phyloP scores from a whole-genome alignment of 2,888 invertebrate species.

The Slavum lentiscoides region DNA sequence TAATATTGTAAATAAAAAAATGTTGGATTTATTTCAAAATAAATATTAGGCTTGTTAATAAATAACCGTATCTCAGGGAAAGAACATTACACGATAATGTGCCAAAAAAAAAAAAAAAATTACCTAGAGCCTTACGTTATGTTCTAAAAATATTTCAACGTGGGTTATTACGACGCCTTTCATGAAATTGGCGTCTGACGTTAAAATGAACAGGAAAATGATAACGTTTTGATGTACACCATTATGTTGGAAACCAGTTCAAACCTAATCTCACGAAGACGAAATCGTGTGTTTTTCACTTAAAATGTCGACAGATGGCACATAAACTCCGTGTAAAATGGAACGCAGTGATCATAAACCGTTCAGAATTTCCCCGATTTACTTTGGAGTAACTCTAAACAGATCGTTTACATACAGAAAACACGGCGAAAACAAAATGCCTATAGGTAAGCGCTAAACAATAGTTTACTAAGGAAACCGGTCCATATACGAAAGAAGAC shows the following conservation, averaged over 20 bases:
- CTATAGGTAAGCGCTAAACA: slow-evolving; percentile 9
- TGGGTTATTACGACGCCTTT: too few relatives aligned
- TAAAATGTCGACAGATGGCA: slow-evolving; percentile 4
- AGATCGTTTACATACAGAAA: slow-evolving; percentile 3
- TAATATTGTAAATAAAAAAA: too few relatives aligned
- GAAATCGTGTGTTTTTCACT: neutral
- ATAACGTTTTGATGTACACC: neutral
- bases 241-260: slow-evolving; percentile 13
- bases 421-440: neutral
- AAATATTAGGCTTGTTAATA: too few relatives aligned
- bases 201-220: too few relatives aligned
- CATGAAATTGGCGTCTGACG: too few relatives aligned
- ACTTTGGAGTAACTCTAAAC: neutral
- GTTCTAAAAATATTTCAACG: too few relatives aligned
- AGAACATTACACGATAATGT: too few relatives aligned
- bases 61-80: too few relatives aligned
- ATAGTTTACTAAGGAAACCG: neutral
- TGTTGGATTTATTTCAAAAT: too few relatives aligned
- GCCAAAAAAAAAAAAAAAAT: too few relatives aligned
- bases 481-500: neutral
- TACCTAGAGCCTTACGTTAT: too few relatives aligned
- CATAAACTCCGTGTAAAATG: slow-evolving; percentile 14
- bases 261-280: slow-evolving; percentile 9
- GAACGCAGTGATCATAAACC: neutral
- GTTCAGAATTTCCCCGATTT: neutral